phyloP scores from a whole-genome alignment of 2,797 vertebrate genomes.

The Odontamblyopus rebecca region DNA sequence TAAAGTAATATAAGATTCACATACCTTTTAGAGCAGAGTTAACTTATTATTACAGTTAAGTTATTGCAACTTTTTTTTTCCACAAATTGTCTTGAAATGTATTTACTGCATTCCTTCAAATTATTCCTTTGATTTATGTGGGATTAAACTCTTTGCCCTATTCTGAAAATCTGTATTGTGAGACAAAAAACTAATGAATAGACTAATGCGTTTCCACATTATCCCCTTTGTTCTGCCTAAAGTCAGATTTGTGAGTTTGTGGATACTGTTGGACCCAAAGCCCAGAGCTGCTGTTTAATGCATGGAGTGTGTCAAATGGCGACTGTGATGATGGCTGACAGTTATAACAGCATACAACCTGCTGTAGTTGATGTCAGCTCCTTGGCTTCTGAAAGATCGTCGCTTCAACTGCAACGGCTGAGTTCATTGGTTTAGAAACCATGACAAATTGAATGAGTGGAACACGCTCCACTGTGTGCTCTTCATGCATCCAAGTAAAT shows the following conservation, averaged over 20 bases:
- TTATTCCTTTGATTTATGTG: background rate
- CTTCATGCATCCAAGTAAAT: slow-evolving; percentile 34
- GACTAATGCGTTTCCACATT: no score
- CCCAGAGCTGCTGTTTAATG: slow-evolving; percentile 33
- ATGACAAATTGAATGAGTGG: slow-evolving; percentile 36
- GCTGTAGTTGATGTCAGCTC: slow-evolving; percentile 35
- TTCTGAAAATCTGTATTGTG: background rate
- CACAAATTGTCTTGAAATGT: background rate
- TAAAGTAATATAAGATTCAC: background rate
- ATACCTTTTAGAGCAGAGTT: no score
- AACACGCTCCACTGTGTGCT: slow-evolving; percentile 14
- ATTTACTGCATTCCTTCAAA: background rate
- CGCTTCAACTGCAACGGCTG: slow-evolving; percentile 16
- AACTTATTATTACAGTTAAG: no score
- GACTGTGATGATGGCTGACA: slow-evolving; percentile 39
- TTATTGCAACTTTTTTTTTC: no score
- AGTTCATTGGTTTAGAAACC: slow-evolving; percentile 32
- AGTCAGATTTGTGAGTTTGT: slow-evolving; percentile 15
- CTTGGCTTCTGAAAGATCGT: slow-evolving; percentile 28
- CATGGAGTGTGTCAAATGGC: slow-evolving; percentile 22
- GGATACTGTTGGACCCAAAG: slow-evolving; percentile 12
- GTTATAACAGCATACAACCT: slow-evolving; percentile 39
- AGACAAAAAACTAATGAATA: background rate
- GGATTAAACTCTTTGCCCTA: background rate
- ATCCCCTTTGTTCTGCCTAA: background rate